Conservation (phyloP, 2,113 vertebrate species). For the Bombycilla garrulus region DNA sequence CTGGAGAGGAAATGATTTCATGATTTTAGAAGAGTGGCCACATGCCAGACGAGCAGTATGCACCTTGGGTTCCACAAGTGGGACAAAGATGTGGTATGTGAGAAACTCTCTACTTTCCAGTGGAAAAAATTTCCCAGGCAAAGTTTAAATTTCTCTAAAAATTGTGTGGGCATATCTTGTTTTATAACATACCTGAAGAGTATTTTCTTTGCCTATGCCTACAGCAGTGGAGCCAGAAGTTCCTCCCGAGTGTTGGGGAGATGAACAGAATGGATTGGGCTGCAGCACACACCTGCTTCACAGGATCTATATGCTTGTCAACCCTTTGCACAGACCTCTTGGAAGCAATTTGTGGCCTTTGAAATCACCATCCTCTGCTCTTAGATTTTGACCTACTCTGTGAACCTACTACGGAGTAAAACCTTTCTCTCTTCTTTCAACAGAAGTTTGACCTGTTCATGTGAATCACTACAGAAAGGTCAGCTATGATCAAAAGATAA, state of each 20-base stretch:
- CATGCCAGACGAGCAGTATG: accelerated
- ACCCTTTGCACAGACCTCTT: not conserved
- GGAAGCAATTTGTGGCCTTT: not conserved
- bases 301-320: not conserved
- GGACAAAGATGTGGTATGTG: not conserved
- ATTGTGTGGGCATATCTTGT: not conserved
- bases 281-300: not conserved
- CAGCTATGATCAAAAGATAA: not conserved
- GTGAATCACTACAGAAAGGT: not conserved
- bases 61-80: too few relatives aligned
- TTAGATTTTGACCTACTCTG: not conserved
- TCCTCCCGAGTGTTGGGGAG: not conserved
- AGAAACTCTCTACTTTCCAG: not conserved
- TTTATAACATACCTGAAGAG: not conserved
- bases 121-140: not conserved
- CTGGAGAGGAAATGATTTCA: not conserved
- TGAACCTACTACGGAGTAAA: not conserved
- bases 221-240: not conserved
- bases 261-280: not conserved
- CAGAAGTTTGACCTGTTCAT: not conserved
- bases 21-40: not conserved
- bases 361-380: not conserved
- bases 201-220: not conserved
- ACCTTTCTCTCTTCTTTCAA: not conserved
- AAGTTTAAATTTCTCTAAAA: not conserved